Conservation (phyloP, 2,113 vertebrate genomes). For the Leiothrix lutea region DNA sequence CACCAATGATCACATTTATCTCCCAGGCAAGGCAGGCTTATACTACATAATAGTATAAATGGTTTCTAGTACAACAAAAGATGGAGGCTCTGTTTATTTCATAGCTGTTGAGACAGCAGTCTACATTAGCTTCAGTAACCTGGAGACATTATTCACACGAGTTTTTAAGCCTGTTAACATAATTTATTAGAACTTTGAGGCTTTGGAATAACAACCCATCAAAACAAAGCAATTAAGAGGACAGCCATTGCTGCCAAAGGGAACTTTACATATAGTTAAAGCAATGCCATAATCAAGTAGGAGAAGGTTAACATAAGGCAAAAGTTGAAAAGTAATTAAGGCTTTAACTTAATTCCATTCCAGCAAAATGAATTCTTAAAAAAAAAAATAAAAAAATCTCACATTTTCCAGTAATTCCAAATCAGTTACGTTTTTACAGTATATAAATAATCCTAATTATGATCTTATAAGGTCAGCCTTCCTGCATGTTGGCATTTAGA, state of each 20-base stretch:
- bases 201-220: not conserved
- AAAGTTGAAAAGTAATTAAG: constrained; percentile 69
- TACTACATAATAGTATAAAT: not conserved
- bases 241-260: not conserved
- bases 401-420: constrained; percentile 69
- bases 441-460: constrained; percentile 77
- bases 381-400: not conserved
- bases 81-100: not conserved
- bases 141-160: not conserved
- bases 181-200: constrained; percentile 2
- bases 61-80: not conserved
- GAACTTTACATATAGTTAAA: not conserved
- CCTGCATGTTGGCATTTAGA: constrained; percentile 69
- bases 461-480: constrained; percentile 68
- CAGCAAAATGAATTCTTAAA: constrained; percentile 25
- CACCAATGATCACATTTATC: not conserved
- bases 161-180: not conserved
- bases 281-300: not conserved
- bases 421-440: constrained; percentile 71
- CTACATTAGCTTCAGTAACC: not conserved
- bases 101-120: not conserved
- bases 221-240: not conserved
- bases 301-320: constrained; percentile 27
- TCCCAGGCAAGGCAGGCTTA: not conserved
- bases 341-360: constrained; percentile 63